Evolutionary conservation across 2,888 invertebrate species (phyloP).

Genomic region (Melanargia galathea): DNA sequence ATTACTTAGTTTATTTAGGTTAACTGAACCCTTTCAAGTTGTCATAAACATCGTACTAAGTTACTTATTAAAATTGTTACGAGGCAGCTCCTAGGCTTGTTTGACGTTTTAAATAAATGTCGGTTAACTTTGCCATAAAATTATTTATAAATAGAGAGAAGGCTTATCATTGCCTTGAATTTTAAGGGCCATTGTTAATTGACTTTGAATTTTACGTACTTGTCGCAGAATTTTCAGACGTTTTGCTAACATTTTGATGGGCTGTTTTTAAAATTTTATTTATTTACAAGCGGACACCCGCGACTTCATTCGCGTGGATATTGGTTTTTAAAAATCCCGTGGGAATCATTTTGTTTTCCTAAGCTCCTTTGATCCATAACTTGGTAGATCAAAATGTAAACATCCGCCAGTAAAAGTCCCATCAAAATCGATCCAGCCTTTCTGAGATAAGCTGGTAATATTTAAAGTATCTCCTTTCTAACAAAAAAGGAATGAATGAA

Average conservation of each 20-base stretch:
- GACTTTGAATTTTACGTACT: neutral
- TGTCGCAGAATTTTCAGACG: neutral
- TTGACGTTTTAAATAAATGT: conserved; percentile 24
- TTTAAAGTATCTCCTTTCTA: too few relatives aligned
- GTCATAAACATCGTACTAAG: conserved; percentile 30
- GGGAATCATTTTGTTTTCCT: too few relatives aligned
- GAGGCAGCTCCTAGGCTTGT: conserved; percentile 14
- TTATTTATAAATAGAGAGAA: conserved; percentile 1
- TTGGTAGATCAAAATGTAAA: too few relatives aligned
- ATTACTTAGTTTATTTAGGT: conserved; percentile 30
- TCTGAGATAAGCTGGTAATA: too few relatives aligned
- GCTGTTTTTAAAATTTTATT: too few relatives aligned
- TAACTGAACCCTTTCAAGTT: conserved; percentile 29
- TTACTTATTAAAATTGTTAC: conserved; percentile 29
- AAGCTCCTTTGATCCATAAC: too few relatives aligned
- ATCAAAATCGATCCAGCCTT: too few relatives aligned
- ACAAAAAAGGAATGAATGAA: too few relatives aligned
- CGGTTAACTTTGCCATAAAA: conserved; percentile 9
- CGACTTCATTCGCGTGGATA: too few relatives aligned
- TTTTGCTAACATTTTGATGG: neutral
- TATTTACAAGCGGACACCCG: too few relatives aligned
- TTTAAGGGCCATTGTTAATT: neutral
- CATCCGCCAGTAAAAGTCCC: too few relatives aligned
- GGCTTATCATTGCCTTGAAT: neutral
- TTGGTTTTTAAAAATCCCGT: too few relatives aligned